These are phyloP conservation scores for Uropetala carovei DNA, from an alignment of 2,888 invertebrate species.

Conservation along the genomic window DNA sequence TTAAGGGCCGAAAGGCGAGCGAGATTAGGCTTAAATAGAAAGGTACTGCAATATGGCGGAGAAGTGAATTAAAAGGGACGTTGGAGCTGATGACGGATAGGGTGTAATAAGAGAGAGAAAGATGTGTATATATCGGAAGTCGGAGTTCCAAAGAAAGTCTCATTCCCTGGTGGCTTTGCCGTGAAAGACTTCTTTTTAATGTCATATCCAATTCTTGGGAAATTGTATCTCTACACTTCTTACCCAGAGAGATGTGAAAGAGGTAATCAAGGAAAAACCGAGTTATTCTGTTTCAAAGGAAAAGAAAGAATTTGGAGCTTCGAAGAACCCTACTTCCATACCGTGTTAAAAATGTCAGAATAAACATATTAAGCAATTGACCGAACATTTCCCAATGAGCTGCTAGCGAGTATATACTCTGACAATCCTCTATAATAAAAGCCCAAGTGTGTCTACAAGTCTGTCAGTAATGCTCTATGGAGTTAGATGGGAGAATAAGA, in stretches of 20 bases:
- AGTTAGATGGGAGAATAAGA: no score
- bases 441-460: no score
- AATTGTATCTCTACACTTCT: not conserved
- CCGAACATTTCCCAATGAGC: no score
- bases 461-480: no score
- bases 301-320: no score
- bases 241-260: not conserved
- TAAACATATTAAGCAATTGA: no score
- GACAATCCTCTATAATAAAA: no score
- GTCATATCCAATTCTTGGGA: not conserved
- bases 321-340: no score
- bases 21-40: constrained; percentile 14
- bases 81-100: not conserved
- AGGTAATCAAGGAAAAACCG: not conserved
- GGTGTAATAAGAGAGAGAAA: not conserved
- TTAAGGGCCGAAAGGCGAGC: not conserved
- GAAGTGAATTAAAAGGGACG: not conserved
- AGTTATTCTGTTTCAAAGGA: not conserved
- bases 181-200: not conserved
- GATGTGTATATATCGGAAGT: not conserved
- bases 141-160: not conserved
- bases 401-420: no score
- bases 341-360: no score
- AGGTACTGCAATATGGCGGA: not conserved
- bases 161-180: not conserved